These are phyloP conservation scores for Metallyticus violacea DNA, from an alignment of 2,888 invertebrate genomes.

Conservation along the genomic window DNA sequence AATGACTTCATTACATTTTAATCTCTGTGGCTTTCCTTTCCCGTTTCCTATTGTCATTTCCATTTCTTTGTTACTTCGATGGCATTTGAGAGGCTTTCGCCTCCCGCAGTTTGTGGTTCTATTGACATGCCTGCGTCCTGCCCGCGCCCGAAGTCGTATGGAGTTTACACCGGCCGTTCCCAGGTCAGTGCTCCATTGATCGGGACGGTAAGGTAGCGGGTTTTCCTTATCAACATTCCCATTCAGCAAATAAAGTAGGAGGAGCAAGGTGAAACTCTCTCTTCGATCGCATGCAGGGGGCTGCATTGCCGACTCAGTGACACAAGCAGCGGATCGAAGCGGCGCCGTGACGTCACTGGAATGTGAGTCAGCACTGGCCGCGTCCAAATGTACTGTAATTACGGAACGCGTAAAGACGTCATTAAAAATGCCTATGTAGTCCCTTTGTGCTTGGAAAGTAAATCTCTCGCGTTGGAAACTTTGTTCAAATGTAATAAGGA, in stretches of 20 bases:
- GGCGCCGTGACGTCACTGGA: neutral
- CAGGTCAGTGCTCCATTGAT: neutral
- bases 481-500: neutral
- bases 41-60: neutral
- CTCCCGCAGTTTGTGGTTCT: no score
- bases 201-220: neutral
- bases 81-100: neutral
- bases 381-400: neutral
- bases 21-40: neutral
- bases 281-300: neutral
- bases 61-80: neutral
- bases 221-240: neutral
- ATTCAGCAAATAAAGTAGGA: neutral
- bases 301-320: neutral
- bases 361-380: neutral
- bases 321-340: neutral
- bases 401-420: neutral
- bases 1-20: neutral
- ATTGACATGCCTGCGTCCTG: neutral
- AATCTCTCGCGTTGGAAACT: no score
- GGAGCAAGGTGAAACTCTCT: neutral
- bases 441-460: neutral
- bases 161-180: neutral
- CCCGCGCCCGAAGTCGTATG: neutral
- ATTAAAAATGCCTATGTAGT: neutral